These are phyloP conservation scores for Nesogale talazaci DNA, from an alignment of 2,113 vertebrate species.

Conservation along the genomic window DNA sequence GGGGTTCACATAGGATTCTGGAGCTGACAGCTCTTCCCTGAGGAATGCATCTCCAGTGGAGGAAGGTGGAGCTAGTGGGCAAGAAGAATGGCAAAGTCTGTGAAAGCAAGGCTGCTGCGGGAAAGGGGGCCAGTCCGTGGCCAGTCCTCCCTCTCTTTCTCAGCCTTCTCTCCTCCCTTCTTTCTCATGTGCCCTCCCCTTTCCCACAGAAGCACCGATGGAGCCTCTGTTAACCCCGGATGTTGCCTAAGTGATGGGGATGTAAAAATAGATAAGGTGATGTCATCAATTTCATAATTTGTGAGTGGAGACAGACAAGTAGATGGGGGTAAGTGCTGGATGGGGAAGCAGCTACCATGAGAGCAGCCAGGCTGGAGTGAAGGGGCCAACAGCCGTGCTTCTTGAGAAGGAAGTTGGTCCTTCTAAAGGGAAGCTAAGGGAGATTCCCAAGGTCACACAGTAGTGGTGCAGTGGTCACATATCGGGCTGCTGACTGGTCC, in stretches of 20 bases:
- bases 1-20: background rate
- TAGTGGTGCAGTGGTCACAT: too few species aligned
- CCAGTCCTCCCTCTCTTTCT: background rate
- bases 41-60: background rate
- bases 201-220: background rate
- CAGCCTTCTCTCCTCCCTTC: background rate
- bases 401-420: background rate
- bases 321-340: rapidly evolving
- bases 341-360: background rate
- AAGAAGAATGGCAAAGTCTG: background rate
- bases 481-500: too few species aligned
- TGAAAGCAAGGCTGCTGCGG: background rate
- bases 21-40: background rate
- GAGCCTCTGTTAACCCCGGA: background rate
- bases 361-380: background rate
- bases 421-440: background rate
- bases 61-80: background rate
- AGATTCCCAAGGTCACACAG: background rate
- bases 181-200: background rate
- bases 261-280: background rate
- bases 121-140: background rate
- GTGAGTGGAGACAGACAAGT: background rate
- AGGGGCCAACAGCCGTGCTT: too few species aligned
- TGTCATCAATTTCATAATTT: background rate
- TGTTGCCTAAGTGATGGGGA: background rate